Percentiles rank a stretch among this genome's conserved stretches.
Evolutionary conservation across 1,140 invertebrate genomes (phyloP).

Genomic region (Zaprionus nigranus): DNA sequence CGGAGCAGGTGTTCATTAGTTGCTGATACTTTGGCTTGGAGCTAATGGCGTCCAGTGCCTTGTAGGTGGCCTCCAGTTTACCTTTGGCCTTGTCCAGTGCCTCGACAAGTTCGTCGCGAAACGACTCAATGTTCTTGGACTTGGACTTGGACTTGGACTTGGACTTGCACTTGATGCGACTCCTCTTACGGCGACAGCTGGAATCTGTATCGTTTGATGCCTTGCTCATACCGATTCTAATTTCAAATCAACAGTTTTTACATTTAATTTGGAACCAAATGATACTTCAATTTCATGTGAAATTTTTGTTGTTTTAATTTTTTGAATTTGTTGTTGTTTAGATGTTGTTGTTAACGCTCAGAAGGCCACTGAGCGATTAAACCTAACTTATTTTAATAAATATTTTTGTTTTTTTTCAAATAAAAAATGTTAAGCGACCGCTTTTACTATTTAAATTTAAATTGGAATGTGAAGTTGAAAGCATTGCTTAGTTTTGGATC

Average conservation of each 20-base stretch:
- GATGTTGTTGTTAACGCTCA: background rate
- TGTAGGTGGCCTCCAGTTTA: slow-evolving; percentile 39
- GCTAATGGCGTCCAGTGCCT: slow-evolving; percentile 26
- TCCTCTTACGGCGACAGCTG: slow-evolving; percentile 9
- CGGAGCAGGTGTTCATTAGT: background rate
- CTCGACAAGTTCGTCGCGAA: slow-evolving; percentile 21
- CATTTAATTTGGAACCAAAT: background rate
- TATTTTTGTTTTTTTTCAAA: background rate
- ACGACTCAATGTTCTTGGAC: slow-evolving; percentile 2
- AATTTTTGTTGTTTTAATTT: background rate
- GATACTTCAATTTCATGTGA: background rate
- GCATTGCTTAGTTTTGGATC: background rate
- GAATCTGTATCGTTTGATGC: slow-evolving; percentile 27
- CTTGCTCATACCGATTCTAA: background rate
- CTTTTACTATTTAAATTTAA: background rate
- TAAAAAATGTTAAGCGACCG: background rate
- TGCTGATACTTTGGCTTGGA: slow-evolving; percentile 10
- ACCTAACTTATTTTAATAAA: background rate
- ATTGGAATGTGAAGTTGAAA: background rate
- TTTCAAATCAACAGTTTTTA: background rate
- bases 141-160: slow-evolving; percentile 14
- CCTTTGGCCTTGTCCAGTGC: slow-evolving; percentile 26
- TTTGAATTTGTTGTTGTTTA: slow-evolving; percentile 1
- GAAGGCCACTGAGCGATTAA: background rate
- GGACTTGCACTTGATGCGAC: slow-evolving; percentile 1